Conservation (phyloP, 2,113 vertebrate species). For the Oryzias javanicus region DNA sequence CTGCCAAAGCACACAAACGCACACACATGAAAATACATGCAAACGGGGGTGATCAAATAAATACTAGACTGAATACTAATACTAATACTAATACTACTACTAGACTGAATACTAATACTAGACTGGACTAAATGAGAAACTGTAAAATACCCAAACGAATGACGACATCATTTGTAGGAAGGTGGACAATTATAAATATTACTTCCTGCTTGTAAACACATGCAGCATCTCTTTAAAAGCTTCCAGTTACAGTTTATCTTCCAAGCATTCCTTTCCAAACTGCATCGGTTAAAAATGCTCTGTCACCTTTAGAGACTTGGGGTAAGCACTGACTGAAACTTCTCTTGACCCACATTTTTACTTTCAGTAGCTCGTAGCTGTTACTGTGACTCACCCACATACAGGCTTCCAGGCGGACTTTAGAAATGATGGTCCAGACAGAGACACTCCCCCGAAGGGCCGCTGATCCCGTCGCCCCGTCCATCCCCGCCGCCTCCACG, state of each 20-base stretch:
- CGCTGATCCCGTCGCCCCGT: constrained; percentile 7
- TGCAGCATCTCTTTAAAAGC: no score
- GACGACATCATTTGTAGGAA: not conserved
- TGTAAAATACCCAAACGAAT: not conserved
- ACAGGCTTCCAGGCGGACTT: constrained; percentile 88
- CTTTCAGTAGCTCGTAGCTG: not conserved
- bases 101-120: no score
- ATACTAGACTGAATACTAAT: no score
- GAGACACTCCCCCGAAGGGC: constrained; percentile 74
- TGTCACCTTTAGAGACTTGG: not conserved
- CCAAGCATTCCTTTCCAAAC: no score
- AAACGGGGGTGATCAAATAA: not conserved
- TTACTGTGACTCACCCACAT: constrained; percentile 86
- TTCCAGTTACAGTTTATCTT: no score
- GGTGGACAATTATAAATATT: not conserved
- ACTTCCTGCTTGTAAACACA: no score
- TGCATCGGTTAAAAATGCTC: not conserved
- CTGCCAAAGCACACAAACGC: no score
- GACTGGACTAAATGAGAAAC: no score
- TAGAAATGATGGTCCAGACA: constrained; percentile 87
- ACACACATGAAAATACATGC: not conserved
- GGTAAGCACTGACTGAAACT: no score
- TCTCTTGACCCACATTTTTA: not conserved
- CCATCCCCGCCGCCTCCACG: constrained; percentile 19
- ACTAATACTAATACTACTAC: no score